These are phyloP conservation scores for Plagiodera versicolora DNA, from an alignment of 2,888 invertebrate genomes.

Conservation along the genomic window DNA sequence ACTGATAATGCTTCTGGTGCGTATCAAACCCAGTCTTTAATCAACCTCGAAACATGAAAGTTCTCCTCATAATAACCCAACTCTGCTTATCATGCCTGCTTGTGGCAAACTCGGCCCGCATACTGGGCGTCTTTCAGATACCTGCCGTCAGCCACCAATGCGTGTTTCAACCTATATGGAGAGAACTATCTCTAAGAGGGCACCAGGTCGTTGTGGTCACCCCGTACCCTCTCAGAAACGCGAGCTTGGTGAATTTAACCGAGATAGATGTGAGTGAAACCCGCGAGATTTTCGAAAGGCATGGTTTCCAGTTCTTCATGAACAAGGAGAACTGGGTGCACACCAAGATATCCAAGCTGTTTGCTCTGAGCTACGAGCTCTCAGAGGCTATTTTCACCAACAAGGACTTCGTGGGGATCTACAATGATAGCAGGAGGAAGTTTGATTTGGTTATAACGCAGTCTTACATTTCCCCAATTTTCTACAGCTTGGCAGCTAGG, in stretches of 20 bases:
- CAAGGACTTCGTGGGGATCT: conserved; percentile 37
- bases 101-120: conserved; percentile 29
- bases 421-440: conserved; percentile 31
- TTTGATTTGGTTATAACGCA: conserved; percentile 44
- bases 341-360: conserved; percentile 35
- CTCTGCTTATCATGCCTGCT: conserved; percentile 1
- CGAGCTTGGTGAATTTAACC: conserved; percentile 41
- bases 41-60: conserved; percentile 13
- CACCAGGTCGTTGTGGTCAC: conserved; percentile 46
- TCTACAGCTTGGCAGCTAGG: conserved; percentile 38
- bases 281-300: conserved; percentile 32
- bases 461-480: conserved; percentile 38
- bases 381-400: conserved; percentile 35
- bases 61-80: not conserved
- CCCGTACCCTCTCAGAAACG: conserved; percentile 44
- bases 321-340: conserved; percentile 36
- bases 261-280: conserved; percentile 44
- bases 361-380: conserved; percentile 35
- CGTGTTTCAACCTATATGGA: conserved; percentile 42
- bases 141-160: conserved; percentile 43
- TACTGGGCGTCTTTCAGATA: conserved; percentile 39
- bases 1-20: not conserved
- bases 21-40: not conserved
- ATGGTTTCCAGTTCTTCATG: conserved; percentile 41
- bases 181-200: conserved; percentile 44